A percentile compares a stretch with the other conserved stretches of the same genome.
Conservation (phyloP, 2,113 vertebrate genomes). For the Suricata suricatta region DNA sequence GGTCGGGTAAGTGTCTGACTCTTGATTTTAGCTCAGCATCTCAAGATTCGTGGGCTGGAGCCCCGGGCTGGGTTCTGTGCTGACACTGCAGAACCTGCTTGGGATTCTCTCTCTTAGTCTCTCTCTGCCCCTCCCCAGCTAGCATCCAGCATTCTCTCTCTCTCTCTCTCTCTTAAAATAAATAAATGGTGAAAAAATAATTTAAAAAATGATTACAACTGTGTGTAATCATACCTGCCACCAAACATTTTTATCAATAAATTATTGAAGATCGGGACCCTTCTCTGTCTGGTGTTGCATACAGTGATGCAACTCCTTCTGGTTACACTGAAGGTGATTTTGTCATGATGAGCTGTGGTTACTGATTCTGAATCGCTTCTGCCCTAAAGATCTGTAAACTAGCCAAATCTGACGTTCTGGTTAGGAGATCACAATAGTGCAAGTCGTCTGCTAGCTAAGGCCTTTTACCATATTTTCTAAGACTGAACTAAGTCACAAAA, state of each 20-base stretch:
- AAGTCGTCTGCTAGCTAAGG: background rate
- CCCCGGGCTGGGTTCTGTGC: too few relatives aligned
- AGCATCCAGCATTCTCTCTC: too few relatives aligned
- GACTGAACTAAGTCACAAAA: constrained; percentile 16
- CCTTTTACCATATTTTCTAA: background rate
- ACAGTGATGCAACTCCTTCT: background rate
- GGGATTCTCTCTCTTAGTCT: too few relatives aligned
- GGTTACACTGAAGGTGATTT: background rate
- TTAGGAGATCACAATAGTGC: background rate
- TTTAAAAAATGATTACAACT: background rate
- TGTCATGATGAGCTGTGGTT: background rate
- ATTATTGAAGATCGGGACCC: background rate
- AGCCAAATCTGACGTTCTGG: background rate
- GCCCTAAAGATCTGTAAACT: background rate
- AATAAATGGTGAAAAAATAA: too few relatives aligned
- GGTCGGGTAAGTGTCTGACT: too few relatives aligned
- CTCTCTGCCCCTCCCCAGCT: too few relatives aligned
- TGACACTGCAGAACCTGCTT: too few relatives aligned
- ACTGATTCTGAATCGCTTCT: background rate
- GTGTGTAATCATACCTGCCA: background rate
- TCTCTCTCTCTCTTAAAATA: too few relatives aligned
- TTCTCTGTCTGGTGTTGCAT: background rate
- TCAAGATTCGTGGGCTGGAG: too few relatives aligned
- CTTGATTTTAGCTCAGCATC: too few relatives aligned
- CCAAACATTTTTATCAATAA: background rate